Percentiles rank a stretch among this genome's conserved stretches.
Evolutionary conservation across 2,888 invertebrate species (phyloP).

Genomic region (Perithous albicinctus): DNA sequence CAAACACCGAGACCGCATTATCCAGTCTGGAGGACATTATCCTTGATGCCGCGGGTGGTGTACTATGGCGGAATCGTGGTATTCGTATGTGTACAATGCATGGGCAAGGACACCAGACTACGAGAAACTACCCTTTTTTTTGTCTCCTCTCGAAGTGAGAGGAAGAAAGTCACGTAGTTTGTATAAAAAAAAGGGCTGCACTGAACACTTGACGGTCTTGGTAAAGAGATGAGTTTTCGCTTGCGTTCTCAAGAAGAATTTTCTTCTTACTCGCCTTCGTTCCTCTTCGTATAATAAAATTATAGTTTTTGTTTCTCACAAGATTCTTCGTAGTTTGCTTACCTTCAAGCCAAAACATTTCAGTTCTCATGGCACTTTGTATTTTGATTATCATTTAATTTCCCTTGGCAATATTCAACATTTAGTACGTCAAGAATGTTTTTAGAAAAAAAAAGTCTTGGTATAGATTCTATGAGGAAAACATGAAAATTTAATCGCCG

Average conservation of each 20-base stretch:
- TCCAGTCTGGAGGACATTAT: conserved; percentile 68
- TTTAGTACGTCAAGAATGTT: no score
- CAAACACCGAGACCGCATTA: conserved; percentile 73
- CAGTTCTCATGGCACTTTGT: neutral
- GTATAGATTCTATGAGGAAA: neutral
- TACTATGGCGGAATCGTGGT: conserved; percentile 59
- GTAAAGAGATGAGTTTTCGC: conserved; percentile 52
- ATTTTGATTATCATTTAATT: no score
- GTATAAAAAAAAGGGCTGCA: conserved; percentile 57
- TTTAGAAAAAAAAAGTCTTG: neutral
- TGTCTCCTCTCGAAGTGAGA: conserved; percentile 35
- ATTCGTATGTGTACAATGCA: conserved; percentile 29
- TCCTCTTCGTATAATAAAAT: conserved; percentile 21
- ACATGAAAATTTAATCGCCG: neutral
- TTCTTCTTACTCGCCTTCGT: conserved; percentile 26
- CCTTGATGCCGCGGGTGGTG: conserved; percentile 62
- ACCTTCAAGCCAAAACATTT: conserved; percentile 1
- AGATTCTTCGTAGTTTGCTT: conserved; percentile 19
- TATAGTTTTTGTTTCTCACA: conserved; percentile 35
- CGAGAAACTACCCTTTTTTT: conserved; percentile 51
- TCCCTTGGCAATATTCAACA: no score
- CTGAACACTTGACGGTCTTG: conserved; percentile 43
- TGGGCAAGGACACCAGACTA: conserved; percentile 25
- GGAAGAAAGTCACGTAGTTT: conserved; percentile 41
- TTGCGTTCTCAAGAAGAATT: conserved; percentile 31